Conservation (phyloP, 2,797 vertebrate species). For the Hylomyscus alleni region DNA sequence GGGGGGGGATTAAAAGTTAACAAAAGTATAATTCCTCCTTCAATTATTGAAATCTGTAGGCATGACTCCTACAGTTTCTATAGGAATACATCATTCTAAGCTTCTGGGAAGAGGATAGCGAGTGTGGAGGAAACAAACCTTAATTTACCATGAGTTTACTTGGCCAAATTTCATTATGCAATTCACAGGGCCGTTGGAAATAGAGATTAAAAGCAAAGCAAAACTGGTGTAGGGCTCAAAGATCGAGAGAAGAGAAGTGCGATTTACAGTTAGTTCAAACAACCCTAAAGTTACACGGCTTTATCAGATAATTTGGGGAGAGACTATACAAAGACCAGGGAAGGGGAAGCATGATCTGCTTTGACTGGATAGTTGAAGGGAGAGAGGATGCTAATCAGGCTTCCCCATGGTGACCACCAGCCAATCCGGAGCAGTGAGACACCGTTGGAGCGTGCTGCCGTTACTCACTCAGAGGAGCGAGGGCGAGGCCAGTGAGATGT, state of each 20-base stretch:
- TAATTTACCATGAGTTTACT: not conserved
- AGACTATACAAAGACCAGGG: not conserved
- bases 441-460: not conserved
- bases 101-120: not conserved
- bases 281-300: not conserved
- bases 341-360: fast-evolving
- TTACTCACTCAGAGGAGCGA: not conserved
- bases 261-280: not conserved
- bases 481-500: not conserved
- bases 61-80: not conserved
- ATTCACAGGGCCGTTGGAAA: not conserved
- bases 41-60: not conserved
- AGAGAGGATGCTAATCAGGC: not conserved
- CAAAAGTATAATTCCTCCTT: not conserved
- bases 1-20: not conserved
- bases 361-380: too few species aligned
- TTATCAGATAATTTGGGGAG: not conserved
- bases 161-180: not conserved
- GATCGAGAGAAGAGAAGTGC: not conserved
- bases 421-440: not conserved
- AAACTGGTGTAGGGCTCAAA: too few species aligned
- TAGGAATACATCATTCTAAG: not conserved
- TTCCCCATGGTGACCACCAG: not conserved
- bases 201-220: not conserved
- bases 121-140: not conserved